Evolutionary conservation across 1,140 invertebrate species (phyloP).

Genomic region (Apis mellifera): DNA sequence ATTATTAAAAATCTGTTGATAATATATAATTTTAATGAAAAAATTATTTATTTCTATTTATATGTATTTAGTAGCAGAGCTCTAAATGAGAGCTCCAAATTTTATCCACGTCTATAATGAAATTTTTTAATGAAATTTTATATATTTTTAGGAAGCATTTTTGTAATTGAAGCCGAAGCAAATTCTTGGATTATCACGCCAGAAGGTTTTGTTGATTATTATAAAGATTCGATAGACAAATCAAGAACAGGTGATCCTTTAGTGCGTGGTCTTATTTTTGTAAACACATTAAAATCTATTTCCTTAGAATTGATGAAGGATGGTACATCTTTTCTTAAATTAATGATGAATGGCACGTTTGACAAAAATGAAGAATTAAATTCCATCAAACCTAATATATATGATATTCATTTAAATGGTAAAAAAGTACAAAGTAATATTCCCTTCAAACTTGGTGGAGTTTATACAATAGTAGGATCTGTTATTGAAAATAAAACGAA

Average conservation of each 20-base stretch:
- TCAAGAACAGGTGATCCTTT: constrained; percentile 64
- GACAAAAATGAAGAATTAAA: constrained; percentile 27
- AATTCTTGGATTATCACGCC: constrained; percentile 60
- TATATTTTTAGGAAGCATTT: constrained; percentile 24
- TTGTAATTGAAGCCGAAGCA: constrained; percentile 36
- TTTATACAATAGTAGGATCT: constrained; percentile 82
- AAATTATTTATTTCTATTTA: too few relatives aligned
- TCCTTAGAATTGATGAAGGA: background rate
- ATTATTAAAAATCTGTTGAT: too few relatives aligned
- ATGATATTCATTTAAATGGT: constrained; percentile 75
- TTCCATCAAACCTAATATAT: constrained; percentile 73
- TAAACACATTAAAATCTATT: background rate
- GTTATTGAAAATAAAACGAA: constrained; percentile 55
- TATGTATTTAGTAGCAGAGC: too few relatives aligned
- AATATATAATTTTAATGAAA: too few relatives aligned
- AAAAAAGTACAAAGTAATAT: constrained; percentile 66
- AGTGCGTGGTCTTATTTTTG: constrained; percentile 63
- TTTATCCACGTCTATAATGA: too few relatives aligned
- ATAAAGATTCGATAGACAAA: constrained; percentile 63
- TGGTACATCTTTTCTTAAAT: rapidly evolving
- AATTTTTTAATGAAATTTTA: background rate
- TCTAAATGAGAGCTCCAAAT: too few relatives aligned
- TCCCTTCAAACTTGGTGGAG: constrained; percentile 81
- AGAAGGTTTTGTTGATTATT: rapidly evolving
- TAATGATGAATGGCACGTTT: background rate